phyloP scores from a whole-genome alignment of 2,797 vertebrate genomes.

The Danio kyathit region DNA sequence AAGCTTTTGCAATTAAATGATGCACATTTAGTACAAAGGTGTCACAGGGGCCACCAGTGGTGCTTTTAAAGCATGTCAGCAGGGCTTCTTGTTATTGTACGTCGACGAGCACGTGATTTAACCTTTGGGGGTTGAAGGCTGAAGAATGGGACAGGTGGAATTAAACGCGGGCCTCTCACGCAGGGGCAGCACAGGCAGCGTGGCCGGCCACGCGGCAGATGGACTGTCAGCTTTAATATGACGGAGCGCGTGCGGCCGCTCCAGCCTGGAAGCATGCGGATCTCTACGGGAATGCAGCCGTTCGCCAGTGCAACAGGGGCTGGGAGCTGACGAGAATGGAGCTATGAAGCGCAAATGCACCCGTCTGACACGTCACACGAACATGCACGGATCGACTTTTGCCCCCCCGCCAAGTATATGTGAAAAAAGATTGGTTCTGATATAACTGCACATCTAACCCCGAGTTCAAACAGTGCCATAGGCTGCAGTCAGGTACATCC shows the following conservation, averaged over 20 bases:
- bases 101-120: conserved; percentile 45
- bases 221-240: conserved; percentile 84
- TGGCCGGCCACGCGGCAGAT: conserved; percentile 80
- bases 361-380: conserved; percentile 28
- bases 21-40: not conserved
- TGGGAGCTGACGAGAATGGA: conserved; percentile 35
- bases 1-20: conserved; percentile 8
- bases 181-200: conserved; percentile 64
- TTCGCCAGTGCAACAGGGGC: conserved; percentile 31
- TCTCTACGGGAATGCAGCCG: conserved; percentile 61
- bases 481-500: conserved; percentile 48
- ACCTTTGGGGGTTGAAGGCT: conserved; percentile 44
- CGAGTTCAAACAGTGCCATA: conserved; percentile 30
- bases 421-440: not conserved
- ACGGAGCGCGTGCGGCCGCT: conserved; percentile 42
- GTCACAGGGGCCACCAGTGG: not conserved
- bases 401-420: not conserved
- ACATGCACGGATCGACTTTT: conserved; percentile 11
- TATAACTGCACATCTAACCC: conserved; percentile 8
- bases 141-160: conserved; percentile 53
- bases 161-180: conserved; percentile 51
- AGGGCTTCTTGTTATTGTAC: conserved; percentile 36
- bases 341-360: conserved; percentile 31
- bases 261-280: conserved; percentile 68
- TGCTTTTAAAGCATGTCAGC: conserved; percentile 15